Base-by-base conservation (phyloP, 2,113 vertebrate species). In the Thinocorus orbignyianus region DNA sequence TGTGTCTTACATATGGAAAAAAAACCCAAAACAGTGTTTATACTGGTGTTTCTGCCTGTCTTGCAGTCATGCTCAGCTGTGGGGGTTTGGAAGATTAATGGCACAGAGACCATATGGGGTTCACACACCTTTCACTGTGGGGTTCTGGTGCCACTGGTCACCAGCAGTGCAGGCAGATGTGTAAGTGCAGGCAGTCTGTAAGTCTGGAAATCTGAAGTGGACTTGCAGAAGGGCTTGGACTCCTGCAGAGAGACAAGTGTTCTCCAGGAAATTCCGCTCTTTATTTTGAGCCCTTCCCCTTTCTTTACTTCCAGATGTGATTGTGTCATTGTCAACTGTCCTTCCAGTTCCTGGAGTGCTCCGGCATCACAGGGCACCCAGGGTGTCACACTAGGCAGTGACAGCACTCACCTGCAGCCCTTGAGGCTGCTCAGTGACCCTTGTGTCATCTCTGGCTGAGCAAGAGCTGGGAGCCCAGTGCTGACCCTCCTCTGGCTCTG, bases 361-460 rank as follows among this genome's bases (percentile, higher is more conserved):
- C 52, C 44, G 48, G 11, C 9, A 24, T 26, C 1, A 2, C 0
- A 3, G 31, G 18, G 15, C 1, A 5, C 22, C 66, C 39, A 20
- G 1, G 7, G 8, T 41, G 10, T 37, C 24, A 28, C 0, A 1
- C 3, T 4, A 16, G 42, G 28, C 46, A 57, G 79, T 0, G 1
- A 15, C 4, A 46, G 65, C 12, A 19, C 57, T 37, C 37, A 35
- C 4, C n/a, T 44, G 24, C 44, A 52, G 13, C 13, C 61, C 76
- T 60, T 4, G 11, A 20, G 33, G 25, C 48, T 74, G 39, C 33
- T 58, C 1, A 2, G n/a, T 22, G 33, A 49, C 28, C 31, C 5
- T 69, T 39, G 17, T 64, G 35, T 51, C 44, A 30, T 25, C 58
- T 48, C 26, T 61, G 64, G 33, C 66, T 61, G 19, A 72, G 52